Evolutionary conservation across 2,888 invertebrate species (phyloP).

Genomic region (Drosophila sordidula): DNA sequence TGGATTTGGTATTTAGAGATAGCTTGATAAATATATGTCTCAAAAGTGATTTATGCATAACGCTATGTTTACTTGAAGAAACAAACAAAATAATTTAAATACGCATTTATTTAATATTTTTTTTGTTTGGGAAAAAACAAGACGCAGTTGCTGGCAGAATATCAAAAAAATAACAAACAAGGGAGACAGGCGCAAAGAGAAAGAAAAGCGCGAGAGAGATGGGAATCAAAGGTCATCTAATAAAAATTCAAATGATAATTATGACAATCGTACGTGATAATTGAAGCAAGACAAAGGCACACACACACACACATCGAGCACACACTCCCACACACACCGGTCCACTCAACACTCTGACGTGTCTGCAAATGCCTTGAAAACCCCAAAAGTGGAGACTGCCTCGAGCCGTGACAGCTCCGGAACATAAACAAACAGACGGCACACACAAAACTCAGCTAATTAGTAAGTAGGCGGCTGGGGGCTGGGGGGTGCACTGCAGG

Average conservation of each 20-base stretch:
- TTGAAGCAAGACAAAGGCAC: conserved; percentile 65
- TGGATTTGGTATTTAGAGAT: too few species aligned
- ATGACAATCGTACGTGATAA: conserved; percentile 84
- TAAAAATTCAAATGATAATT: conserved; percentile 82
- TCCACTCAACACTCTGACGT: conserved; percentile 15
- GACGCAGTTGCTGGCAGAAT: conserved; percentile 50
- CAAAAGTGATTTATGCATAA: conserved; percentile 28
- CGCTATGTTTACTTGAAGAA: conserved; percentile 22
- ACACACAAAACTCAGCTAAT: conserved; percentile 58
- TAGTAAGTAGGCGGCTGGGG: conserved; percentile 45
- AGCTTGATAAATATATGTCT: not conserved
- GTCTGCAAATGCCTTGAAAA: conserved; percentile 35
- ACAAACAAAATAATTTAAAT: conserved; percentile 57
- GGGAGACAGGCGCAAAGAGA: conserved; percentile 20
- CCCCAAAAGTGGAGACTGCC: conserved; percentile 43
- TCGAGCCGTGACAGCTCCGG: conserved; percentile 62
- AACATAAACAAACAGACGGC: conserved; percentile 71
- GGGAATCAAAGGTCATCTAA: conserved; percentile 58
- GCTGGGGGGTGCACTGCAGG: conserved; percentile 23
- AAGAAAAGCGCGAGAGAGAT: conserved; percentile 14
- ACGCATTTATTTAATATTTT: conserved; percentile 31
- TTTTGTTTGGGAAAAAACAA: conserved; percentile 12
- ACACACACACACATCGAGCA: conserved; percentile 27
- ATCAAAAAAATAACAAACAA: conserved; percentile 46
- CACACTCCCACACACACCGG: not conserved